phyloP scores from a whole-genome alignment of 2,888 invertebrate species.

The Athalia rosae region DNA sequence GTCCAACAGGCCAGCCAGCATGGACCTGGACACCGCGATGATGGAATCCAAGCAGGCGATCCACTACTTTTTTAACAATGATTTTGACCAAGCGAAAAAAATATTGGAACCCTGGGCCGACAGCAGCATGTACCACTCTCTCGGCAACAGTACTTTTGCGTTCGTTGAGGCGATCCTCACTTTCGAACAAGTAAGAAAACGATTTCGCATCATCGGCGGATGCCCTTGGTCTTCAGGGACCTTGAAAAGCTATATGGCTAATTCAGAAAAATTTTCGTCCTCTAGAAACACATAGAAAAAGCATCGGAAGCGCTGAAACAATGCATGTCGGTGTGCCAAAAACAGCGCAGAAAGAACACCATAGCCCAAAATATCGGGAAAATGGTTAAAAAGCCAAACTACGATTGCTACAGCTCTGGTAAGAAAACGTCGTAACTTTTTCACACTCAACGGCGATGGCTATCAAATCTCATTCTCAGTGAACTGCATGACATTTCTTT shows the following conservation, averaged over 20 bases:
- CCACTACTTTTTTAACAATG: slow-evolving; percentile 94
- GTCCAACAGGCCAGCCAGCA: slow-evolving; percentile 71
- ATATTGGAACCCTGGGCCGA: slow-evolving; percentile 88
- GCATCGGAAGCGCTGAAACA: slow-evolving; percentile 86
- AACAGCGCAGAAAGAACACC: slow-evolving; percentile 81
- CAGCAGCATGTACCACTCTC: slow-evolving; percentile 92
- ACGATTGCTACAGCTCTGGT: slow-evolving; percentile 83
- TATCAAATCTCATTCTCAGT: neutral
- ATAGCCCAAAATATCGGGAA: slow-evolving; percentile 89
- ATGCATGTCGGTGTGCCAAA: slow-evolving; percentile 86
- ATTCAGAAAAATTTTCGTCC: slow-evolving; percentile 22
- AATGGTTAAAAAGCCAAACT: slow-evolving; percentile 86
- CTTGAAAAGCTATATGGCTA: slow-evolving; percentile 27
- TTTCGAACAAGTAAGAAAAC: slow-evolving; percentile 81
- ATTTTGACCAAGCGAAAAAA: slow-evolving; percentile 86
- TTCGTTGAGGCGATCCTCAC: slow-evolving; percentile 96
- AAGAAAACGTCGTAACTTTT: slow-evolving; percentile 37
- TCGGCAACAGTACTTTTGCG: slow-evolving; percentile 91
- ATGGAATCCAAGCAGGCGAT: slow-evolving; percentile 87
- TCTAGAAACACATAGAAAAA: slow-evolving; percentile 79
- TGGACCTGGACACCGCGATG: slow-evolving; percentile 83
- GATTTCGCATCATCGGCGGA: neutral
- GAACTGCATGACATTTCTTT: neutral
- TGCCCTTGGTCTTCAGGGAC: no score
- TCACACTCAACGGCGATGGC: neutral